Evolutionary conservation across 2,113 vertebrate species (phyloP).

Genomic region (Parus major): DNA sequence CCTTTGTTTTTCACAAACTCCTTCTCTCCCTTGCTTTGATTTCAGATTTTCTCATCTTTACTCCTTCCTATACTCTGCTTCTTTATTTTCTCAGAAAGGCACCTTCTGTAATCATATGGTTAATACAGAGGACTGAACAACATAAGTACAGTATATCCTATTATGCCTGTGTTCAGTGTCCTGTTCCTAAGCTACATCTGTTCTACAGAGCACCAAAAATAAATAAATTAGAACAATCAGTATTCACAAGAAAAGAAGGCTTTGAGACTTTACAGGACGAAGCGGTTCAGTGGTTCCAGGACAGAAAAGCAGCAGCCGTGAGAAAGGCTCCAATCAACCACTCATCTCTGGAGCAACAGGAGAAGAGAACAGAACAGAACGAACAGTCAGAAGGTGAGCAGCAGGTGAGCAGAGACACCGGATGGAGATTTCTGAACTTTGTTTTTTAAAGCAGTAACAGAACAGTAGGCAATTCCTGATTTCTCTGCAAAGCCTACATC

Average conservation of each 20-base stretch:
- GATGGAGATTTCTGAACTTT: neutral
- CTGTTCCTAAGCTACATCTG: neutral
- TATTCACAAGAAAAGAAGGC: neutral
- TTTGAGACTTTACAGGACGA: neutral
- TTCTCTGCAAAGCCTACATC: neutral
- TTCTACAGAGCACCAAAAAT: neutral
- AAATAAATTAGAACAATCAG: neutral
- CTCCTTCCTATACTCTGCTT: neutral
- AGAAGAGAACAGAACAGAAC: neutral
- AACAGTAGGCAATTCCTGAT: neutral
- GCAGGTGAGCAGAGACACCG: neutral
- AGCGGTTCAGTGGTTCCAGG: neutral
- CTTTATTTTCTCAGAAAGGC: neutral
- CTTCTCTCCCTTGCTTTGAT: neutral
- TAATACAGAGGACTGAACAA: neutral
- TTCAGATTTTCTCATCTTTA: neutral
- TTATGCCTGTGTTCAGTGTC: neutral
- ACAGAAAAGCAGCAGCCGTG: neutral
- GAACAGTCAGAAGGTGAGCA: neutral
- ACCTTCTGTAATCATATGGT: neutral
- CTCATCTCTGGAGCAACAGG: neutral
- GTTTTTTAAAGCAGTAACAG: neutral
- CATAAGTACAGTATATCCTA: neutral
- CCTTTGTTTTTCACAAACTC: neutral
- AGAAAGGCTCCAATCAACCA: neutral